phyloP scores from a whole-genome alignment of 2,113 vertebrate species.

The Rhabdomys dilectus region DNA sequence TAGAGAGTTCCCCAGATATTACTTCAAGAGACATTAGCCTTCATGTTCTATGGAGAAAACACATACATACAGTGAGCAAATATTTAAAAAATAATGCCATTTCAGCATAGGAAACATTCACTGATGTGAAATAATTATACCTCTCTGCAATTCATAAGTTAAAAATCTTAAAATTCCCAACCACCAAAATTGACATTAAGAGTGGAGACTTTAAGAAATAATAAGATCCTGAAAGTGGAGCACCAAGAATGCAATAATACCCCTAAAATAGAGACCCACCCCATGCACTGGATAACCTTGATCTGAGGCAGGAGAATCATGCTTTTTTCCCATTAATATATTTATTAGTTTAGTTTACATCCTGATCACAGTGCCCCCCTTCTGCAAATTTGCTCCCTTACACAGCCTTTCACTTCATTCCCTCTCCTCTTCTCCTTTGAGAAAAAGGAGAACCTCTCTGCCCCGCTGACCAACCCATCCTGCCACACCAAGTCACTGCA shows the following conservation, averaged over 20 bases:
- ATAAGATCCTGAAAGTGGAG: background rate
- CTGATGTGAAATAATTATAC: background rate
- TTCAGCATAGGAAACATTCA: background rate
- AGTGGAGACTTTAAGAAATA: background rate
- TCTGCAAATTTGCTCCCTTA: no score
- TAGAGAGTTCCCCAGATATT: background rate
- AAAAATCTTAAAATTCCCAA: background rate
- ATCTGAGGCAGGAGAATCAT: background rate
- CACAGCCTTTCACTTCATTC: no score
- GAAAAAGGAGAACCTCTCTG: no score
- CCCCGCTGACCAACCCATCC: no score
- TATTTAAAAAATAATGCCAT: background rate
- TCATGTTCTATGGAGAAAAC: background rate
- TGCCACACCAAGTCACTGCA: no score
- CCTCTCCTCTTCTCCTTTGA: no score
- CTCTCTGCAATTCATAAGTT: background rate
- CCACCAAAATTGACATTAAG: background rate
- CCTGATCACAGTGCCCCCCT: no score
- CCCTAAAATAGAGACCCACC: background rate
- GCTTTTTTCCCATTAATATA: no score
- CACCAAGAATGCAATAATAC: background rate
- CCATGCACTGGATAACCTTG: background rate
- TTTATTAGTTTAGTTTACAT: no score
- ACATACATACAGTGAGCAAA: background rate
- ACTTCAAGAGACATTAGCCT: constrained; percentile 13